Evolutionary conservation across 2,888 invertebrate genomes (phyloP).

Genomic region (Acanthopleura granulata): DNA sequence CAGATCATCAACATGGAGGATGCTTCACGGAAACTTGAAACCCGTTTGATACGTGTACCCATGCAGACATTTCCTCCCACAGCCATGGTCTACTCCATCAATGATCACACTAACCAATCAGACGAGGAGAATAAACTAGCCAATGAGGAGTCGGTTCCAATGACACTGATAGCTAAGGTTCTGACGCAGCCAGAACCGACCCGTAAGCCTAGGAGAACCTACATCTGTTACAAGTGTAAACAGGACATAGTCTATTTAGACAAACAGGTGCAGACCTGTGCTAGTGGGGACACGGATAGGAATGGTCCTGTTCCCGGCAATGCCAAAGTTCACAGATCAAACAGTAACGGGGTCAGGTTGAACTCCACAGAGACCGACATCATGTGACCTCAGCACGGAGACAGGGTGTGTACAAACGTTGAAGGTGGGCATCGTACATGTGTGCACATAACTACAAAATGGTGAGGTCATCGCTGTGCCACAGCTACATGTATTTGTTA

Average conservation of each 20-base stretch:
- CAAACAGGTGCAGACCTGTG: constrained; percentile 56
- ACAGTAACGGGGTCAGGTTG: constrained; percentile 32
- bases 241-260: constrained; percentile 53
- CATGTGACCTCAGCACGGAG: background rate
- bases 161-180: constrained; percentile 63
- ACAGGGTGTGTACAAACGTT: too few relatives aligned
- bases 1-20: constrained; percentile 58
- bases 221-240: constrained; percentile 60
- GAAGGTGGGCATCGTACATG: too few relatives aligned
- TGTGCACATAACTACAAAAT: too few relatives aligned
- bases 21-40: constrained; percentile 36
- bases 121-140: constrained; percentile 35
- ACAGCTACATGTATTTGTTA: too few relatives aligned
- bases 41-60: constrained; percentile 78
- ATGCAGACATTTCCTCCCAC: constrained; percentile 87
- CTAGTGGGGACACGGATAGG: constrained; percentile 15
- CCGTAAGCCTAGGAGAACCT: constrained; percentile 47
- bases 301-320: constrained; percentile 1
- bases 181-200: constrained; percentile 54
- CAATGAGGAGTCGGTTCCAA: constrained; percentile 51
- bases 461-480: too few relatives aligned
- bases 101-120: constrained; percentile 30
- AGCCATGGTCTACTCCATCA: constrained; percentile 79
- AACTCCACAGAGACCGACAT: constrained; percentile 52
- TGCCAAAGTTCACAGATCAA: constrained; percentile 9